These are phyloP conservation scores for Drosophila cardini DNA, from an alignment of 1,140 invertebrate genomes.

Conservation along the genomic window DNA sequence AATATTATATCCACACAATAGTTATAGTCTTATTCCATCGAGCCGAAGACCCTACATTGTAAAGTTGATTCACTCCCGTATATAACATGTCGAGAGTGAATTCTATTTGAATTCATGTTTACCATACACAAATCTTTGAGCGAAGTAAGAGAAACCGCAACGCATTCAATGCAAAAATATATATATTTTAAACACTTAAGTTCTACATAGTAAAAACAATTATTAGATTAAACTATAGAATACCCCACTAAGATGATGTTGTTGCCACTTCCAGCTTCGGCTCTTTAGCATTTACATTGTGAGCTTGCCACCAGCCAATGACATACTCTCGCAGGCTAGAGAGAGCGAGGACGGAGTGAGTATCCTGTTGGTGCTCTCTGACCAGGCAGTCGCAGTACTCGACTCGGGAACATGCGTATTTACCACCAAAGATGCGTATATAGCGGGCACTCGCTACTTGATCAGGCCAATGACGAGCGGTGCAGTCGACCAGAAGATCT, in stretches of 20 bases:
- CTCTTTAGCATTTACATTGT: not conserved
- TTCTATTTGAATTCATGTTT: not conserved
- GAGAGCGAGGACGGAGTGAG: constrained; percentile 57
- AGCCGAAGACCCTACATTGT: no score
- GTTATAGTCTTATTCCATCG: not conserved
- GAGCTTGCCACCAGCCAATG: constrained; percentile 62
- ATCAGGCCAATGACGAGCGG: constrained; percentile 62
- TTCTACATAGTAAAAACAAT: constrained; percentile 18
- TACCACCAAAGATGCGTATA: constrained; percentile 64
- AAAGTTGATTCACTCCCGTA: no score
- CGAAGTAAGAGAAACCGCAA: not conserved
- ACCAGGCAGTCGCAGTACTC: constrained; percentile 65
- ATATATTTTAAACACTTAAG: constrained; percentile 8
- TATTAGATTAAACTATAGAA: constrained; percentile 21
- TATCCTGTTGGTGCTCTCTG: constrained; percentile 56
- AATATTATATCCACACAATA: constrained; percentile 86
- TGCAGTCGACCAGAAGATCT: constrained; percentile 63
- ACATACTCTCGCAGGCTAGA: constrained; percentile 70
- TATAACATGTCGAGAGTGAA: not conserved
- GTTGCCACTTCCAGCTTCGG: not conserved
- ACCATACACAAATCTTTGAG: no score
- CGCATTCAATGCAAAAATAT: constrained; percentile 21
- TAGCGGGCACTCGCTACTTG: constrained; percentile 56
- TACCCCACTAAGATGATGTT: constrained; percentile 8
- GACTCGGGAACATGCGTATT: constrained; percentile 44